Conservation (phyloP, 2,888 invertebrate genomes). For the Cetonia aurata region DNA sequence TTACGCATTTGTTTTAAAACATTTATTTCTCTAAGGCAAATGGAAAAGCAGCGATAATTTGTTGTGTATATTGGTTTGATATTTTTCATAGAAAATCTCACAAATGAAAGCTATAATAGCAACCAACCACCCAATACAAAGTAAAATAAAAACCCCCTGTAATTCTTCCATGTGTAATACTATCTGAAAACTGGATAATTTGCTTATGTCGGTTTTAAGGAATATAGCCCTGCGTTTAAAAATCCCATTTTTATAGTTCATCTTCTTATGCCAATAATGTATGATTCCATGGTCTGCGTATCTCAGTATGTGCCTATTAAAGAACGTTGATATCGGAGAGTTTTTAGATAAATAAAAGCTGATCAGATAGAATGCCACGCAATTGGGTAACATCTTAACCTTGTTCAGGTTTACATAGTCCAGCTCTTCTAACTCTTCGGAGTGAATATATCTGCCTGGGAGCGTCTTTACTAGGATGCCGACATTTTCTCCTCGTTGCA, state of each 20-base stretch:
- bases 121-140: constrained; percentile 14
- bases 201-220: not conserved
- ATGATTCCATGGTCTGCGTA: constrained; percentile 22
- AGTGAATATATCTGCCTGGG: constrained; percentile 8
- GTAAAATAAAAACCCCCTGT: constrained; percentile 23
- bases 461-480: constrained; percentile 13
- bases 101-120: constrained; percentile 14
- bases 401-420: not conserved
- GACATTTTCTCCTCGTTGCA: constrained; percentile 13
- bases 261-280: constrained; percentile 22
- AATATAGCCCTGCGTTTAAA: constrained; percentile 12
- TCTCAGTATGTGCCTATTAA: not conserved
- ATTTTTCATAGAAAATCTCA: constrained; percentile 16
- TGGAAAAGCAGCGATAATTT: no score
- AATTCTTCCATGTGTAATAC: constrained; percentile 23
- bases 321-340: constrained; percentile 3
- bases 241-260: constrained; percentile 4
- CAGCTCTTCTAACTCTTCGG: not conserved
- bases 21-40: no score
- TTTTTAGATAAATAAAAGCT: constrained; percentile 7
- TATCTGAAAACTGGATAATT: constrained; percentile 1
- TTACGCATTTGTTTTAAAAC: no score
- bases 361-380: constrained; percentile 8
- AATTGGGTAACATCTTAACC: constrained; percentile 21
- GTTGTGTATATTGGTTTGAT: not conserved